These are phyloP conservation scores for Sinonovacula constricta DNA, from an alignment of 1,140 invertebrate genomes.

Conservation along the genomic window DNA sequence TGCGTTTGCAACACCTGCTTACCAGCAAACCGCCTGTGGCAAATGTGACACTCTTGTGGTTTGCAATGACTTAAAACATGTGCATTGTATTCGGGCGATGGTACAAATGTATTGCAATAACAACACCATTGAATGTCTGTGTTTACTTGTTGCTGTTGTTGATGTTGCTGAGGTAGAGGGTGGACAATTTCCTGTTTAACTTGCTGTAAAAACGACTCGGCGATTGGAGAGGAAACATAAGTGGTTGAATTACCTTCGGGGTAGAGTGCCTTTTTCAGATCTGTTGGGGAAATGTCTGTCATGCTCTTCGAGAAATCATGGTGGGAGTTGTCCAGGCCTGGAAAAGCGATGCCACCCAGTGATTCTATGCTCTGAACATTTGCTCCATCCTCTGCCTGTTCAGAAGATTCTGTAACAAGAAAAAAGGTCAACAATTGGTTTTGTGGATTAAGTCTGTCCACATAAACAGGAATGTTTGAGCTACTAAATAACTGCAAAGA, in stretches of 20 bases:
- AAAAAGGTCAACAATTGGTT: no score
- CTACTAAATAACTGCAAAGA: no score
- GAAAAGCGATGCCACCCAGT: conserved; percentile 39
- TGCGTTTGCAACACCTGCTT: conserved; percentile 43
- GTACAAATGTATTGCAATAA: conserved; percentile 27
- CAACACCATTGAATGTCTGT: conserved; percentile 24
- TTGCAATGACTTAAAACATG: conserved; percentile 22
- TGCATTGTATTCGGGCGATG: conserved; percentile 13
- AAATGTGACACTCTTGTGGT: conserved; percentile 37
- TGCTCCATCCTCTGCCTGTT: conserved; percentile 9
- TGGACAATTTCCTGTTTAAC: not conserved
- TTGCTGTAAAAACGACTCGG: no score
- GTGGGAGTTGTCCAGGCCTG: conserved; percentile 40
- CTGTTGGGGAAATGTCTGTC: conserved; percentile 25
- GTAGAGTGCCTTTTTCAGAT: conserved; percentile 42
- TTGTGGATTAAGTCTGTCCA: no score
- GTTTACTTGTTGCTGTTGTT: no score
- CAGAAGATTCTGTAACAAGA: conserved; percentile 24
- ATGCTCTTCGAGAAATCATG: conserved; percentile 34
- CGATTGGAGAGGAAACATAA: conserved; percentile 22
- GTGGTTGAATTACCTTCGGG: conserved; percentile 40
- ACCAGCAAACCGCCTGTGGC: conserved; percentile 36
- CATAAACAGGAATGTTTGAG: no score
- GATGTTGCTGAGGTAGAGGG: not conserved
- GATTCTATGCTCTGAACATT: not conserved